Percentiles rank a stretch among this genome's conserved stretches.
Evolutionary conservation across 2,113 vertebrate genomes (phyloP).

Genomic region (Tenrec ecaudatus): DNA sequence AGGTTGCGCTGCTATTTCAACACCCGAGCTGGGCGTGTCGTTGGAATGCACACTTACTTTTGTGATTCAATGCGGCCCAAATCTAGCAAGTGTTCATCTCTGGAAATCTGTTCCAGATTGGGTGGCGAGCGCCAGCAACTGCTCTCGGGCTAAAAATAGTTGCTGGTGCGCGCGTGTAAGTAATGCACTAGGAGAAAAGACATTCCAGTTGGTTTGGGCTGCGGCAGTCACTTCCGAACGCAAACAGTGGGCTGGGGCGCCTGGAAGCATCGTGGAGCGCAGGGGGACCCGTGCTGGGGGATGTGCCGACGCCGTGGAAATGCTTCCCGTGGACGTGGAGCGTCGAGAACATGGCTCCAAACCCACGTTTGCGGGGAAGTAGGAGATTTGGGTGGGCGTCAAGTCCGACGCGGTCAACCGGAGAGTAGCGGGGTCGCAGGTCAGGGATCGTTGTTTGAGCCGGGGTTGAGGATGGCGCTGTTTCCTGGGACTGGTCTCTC

Average conservation of each 20-base stretch:
- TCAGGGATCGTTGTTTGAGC: background rate
- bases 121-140: constrained; percentile 70
- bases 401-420: background rate
- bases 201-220: constrained; percentile 38
- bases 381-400: background rate
- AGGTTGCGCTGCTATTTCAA: constrained; percentile 74
- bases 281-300: background rate
- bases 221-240: constrained; percentile 1
- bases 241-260: background rate
- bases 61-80: constrained; percentile 78
- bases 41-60: constrained; percentile 72
- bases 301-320: background rate
- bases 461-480: no score
- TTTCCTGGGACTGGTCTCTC: no score
- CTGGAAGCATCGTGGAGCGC: background rate
- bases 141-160: constrained; percentile 80
- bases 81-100: constrained; percentile 80
- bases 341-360: background rate
- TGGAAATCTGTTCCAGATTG: constrained; percentile 81
- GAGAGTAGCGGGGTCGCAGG: background rate
- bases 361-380: background rate
- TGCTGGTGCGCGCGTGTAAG: constrained; percentile 52
- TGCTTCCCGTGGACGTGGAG: background rate
- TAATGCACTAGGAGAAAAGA: constrained; percentile 49
- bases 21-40: constrained; percentile 27